Conservation (phyloP, 1,140 invertebrate genomes). For the Drosophila jambulina region DNA sequence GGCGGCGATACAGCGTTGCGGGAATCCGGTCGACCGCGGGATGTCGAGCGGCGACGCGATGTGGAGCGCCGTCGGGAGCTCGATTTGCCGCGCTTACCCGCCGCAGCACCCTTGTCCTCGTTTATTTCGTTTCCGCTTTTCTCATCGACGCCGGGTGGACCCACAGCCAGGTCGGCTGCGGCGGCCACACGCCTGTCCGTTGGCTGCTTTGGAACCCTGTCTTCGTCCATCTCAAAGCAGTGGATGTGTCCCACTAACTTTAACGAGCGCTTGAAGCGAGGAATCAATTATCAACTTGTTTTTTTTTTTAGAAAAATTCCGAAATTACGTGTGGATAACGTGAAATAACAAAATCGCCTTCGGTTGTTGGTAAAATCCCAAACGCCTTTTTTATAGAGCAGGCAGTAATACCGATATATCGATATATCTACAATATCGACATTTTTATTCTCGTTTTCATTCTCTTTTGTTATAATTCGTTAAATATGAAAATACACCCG, state of each 20-base stretch:
- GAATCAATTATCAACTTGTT: neutral
- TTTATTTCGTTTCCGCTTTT: conserved; percentile 60
- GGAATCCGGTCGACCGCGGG: conserved; percentile 64
- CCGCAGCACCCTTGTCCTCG: conserved; percentile 41
- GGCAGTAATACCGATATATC: neutral
- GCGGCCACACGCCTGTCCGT: conserved; percentile 59
- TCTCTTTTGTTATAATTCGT: neutral
- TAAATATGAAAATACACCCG: neutral
- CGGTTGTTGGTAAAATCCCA: conserved; percentile 5
- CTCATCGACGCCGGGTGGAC: conserved; percentile 81
- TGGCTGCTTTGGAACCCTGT: conserved; percentile 55
- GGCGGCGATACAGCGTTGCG: conserved; percentile 55
- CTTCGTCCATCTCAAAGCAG: conserved; percentile 66
- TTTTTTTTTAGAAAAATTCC: conserved; percentile 23
- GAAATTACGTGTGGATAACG: conserved; percentile 39
- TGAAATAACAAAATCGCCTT: conserved; percentile 17
- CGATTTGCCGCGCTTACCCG: conserved; percentile 59
- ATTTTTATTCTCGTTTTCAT: neutral
- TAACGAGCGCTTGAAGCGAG: conserved; percentile 2
- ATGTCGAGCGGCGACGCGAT: conserved; percentile 45
- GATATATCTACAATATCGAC: neutral
- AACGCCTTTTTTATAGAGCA: neutral
- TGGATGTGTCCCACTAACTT: conserved; percentile 38
- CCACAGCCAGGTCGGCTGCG: conserved; percentile 49
- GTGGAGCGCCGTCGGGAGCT: conserved; percentile 63